phyloP scores from a whole-genome alignment of 2,797 vertebrate species.

The Mormyrus hasselquistii region DNA sequence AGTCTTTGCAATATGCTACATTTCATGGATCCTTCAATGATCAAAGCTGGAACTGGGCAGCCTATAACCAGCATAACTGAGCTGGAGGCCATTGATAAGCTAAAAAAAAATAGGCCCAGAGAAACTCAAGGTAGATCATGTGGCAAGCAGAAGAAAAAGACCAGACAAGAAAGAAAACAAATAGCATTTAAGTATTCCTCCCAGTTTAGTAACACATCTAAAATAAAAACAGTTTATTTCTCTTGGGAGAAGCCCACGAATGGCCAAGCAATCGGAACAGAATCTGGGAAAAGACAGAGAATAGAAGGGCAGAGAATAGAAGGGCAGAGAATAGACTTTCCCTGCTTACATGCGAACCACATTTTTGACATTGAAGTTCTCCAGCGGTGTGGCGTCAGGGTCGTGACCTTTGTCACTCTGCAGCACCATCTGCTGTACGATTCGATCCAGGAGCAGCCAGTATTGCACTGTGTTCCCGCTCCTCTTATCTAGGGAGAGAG shows the following conservation, averaged over 20 bases:
- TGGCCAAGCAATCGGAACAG: background rate
- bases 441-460: slow-evolving; percentile 94
- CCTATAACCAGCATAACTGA: background rate
- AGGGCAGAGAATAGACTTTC: background rate
- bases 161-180: background rate
- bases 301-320: background rate
- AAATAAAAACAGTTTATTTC: background rate
- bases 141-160: background rate
- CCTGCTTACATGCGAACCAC: slow-evolving; percentile 89
- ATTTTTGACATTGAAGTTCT: slow-evolving; percentile 99
- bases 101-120: background rate
- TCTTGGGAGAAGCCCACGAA: background rate
- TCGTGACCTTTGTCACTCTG: slow-evolving; percentile 97
- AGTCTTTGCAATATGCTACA: background rate
- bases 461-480: slow-evolving; percentile 97
- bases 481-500: slow-evolving; percentile 78
- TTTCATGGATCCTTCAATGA: background rate
- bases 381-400: slow-evolving; percentile 87
- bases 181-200: background rate
- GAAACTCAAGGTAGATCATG: background rate
- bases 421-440: slow-evolving; percentile 95
- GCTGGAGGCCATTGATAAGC: background rate
- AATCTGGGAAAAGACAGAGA: background rate
- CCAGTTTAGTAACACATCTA: background rate
- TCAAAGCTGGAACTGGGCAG: background rate